phyloP scores from a whole-genome alignment of 2,113 vertebrate species.

The Orycteropus afer region DNA sequence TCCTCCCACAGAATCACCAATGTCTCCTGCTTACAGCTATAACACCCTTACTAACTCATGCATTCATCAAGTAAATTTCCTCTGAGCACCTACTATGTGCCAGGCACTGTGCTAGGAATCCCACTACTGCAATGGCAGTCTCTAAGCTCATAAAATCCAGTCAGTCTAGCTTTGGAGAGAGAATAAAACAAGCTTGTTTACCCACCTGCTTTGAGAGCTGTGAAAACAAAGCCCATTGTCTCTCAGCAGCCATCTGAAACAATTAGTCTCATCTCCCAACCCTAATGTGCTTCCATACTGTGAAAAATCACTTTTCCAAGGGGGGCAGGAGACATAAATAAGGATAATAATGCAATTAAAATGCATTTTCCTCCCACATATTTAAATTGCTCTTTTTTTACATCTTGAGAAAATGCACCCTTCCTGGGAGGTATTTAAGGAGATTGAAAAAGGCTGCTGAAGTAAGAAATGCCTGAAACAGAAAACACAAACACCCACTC shows the following conservation, averaged over 20 bases:
- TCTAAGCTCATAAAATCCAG: neutral
- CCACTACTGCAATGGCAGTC: neutral
- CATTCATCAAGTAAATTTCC: neutral
- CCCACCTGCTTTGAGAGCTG: conserved; percentile 42
- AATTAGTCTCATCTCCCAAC: conserved; percentile 65
- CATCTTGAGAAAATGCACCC: conserved; percentile 50
- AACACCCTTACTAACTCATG: neutral
- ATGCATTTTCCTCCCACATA: conserved; percentile 72
- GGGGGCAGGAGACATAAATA: conserved; percentile 64
- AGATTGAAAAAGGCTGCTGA: conserved; percentile 28
- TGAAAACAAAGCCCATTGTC: conserved; percentile 42
- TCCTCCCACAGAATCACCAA: neutral
- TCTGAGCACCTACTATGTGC: neutral
- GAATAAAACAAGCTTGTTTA: neutral
- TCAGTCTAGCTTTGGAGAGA: neutral
- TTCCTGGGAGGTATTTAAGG: conserved; percentile 45
- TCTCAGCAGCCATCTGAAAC: conserved; percentile 63
- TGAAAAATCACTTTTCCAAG: conserved; percentile 65
- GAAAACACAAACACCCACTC: neutral
- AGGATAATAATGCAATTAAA: conserved; percentile 79
- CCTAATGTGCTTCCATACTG: conserved; percentile 62
- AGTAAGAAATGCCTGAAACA: neutral
- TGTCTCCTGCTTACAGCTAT: neutral
- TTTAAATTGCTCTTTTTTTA: conserved; percentile 57
- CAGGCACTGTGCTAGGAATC: neutral